Evolutionary conservation across 2,888 invertebrate species (phyloP).

Genomic region (Dasypogon diadema): DNA sequence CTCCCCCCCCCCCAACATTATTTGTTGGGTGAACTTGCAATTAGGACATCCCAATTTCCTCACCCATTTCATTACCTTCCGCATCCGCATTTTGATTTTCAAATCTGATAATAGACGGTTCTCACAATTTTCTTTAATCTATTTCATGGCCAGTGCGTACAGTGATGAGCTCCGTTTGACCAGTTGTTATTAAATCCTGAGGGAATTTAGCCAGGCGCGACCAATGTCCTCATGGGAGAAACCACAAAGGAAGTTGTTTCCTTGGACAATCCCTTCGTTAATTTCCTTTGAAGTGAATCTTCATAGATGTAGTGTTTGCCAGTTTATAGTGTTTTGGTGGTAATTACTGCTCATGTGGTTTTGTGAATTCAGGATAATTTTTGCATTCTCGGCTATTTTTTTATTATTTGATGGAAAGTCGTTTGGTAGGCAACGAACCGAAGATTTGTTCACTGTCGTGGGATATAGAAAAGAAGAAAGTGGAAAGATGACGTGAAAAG

Average conservation of each 20-base stretch:
- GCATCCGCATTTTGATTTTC: not conserved
- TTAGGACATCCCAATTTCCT: not conserved
- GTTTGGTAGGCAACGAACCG: too few relatives aligned
- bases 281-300: not conserved
- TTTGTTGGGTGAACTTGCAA: not conserved
- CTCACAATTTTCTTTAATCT: slow-evolving; percentile 22
- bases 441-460: too few relatives aligned
- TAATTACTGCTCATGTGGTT: too few relatives aligned
- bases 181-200: slow-evolving; percentile 34
- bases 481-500: too few relatives aligned
- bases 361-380: not conserved
- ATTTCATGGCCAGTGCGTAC: slow-evolving; percentile 19
- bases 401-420: too few relatives aligned
- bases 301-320: not conserved
- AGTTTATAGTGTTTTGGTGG: too few relatives aligned
- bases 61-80: not conserved
- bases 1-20: too few relatives aligned
- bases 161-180: slow-evolving; percentile 18
- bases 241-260: slow-evolving; percentile 22
- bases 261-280: not conserved
- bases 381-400: too few relatives aligned
- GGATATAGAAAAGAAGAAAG: too few relatives aligned
- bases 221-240: slow-evolving; percentile 40
- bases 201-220: not conserved
- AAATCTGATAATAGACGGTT: slow-evolving; percentile 37